These are phyloP conservation scores for Chrysolina haemoptera DNA, from an alignment of 2,888 invertebrate genomes.

Conservation along the genomic window DNA sequence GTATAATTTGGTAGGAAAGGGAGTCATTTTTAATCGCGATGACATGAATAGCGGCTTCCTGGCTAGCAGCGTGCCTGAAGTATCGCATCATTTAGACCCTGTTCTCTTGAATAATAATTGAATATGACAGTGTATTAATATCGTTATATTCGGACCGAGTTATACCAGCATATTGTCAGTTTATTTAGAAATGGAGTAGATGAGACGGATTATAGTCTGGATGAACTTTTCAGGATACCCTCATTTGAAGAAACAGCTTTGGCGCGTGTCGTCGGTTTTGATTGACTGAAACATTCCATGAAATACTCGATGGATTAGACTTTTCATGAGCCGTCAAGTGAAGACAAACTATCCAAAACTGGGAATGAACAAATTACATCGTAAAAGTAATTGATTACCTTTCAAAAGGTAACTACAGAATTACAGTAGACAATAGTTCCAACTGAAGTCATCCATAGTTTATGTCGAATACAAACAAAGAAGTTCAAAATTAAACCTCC, in stretches of 20 bases:
- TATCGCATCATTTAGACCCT: constrained; percentile 67
- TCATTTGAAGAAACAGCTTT: background rate
- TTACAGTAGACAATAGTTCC: too few species aligned
- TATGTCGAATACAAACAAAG: too few species aligned
- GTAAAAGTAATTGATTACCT: too few species aligned
- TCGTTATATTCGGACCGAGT: constrained; percentile 63
- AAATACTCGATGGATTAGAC: too few species aligned
- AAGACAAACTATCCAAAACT: too few species aligned
- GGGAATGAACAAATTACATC: too few species aligned
- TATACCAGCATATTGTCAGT: constrained; percentile 60
- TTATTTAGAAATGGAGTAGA: constrained; percentile 54
- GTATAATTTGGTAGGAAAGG: constrained; percentile 67
- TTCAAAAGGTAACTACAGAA: too few species aligned
- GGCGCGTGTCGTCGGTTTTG: background rate
- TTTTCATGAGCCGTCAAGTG: too few species aligned
- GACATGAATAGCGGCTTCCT: constrained; percentile 68
- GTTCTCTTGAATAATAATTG: constrained; percentile 68
- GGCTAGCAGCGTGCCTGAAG: constrained; percentile 62
- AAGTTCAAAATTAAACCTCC: too few species aligned
- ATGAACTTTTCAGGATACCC: constrained; percentile 5
- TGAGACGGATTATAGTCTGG: constrained; percentile 30
- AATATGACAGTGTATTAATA: constrained; percentile 69
- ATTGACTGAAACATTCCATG: too few species aligned
- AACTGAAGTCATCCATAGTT: too few species aligned
- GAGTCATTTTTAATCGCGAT: constrained; percentile 69